Conservation (phyloP, 2,113 vertebrate genomes). For the Trichomycterus rosablanca region DNA sequence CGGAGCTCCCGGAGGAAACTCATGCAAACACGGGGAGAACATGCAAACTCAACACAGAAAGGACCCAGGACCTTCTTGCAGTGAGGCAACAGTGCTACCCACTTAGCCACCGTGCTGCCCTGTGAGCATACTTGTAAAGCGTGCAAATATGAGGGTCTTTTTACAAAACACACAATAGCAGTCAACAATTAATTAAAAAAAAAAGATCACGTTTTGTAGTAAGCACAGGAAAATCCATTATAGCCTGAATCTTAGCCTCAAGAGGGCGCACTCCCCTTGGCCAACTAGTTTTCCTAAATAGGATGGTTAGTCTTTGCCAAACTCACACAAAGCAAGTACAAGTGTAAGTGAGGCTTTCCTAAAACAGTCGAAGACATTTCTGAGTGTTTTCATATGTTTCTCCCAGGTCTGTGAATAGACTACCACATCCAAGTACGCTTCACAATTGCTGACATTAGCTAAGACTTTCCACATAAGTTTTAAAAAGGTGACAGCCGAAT, state of each 20-base stretch:
- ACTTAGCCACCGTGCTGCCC: not conserved
- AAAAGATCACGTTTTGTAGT: not conserved
- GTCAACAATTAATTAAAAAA: not conserved
- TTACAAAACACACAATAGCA: constrained; percentile 1
- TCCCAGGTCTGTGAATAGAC: too few relatives aligned
- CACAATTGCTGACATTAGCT: not conserved
- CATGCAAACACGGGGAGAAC: too few relatives aligned
- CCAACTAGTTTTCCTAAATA: not conserved
- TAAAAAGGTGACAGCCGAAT: not conserved
- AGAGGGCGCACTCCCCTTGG: not conserved
- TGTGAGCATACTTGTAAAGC: not conserved
- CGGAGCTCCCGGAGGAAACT: too few relatives aligned
- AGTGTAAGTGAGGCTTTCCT: not conserved
- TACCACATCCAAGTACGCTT: too few relatives aligned
- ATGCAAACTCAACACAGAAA: too few relatives aligned
- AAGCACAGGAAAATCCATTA: not conserved
- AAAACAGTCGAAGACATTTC: too few relatives aligned
- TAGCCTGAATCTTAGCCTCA: not conserved
- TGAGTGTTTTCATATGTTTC: too few relatives aligned
- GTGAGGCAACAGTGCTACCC: too few relatives aligned
- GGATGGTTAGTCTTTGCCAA: too few relatives aligned
- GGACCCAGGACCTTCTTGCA: too few relatives aligned
- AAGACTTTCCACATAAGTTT: not conserved
- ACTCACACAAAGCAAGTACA: not conserved
- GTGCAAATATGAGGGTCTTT: too few relatives aligned